phyloP scores from a whole-genome alignment of 2,888 invertebrate species.

The Zootermopsis nevadensis region DNA sequence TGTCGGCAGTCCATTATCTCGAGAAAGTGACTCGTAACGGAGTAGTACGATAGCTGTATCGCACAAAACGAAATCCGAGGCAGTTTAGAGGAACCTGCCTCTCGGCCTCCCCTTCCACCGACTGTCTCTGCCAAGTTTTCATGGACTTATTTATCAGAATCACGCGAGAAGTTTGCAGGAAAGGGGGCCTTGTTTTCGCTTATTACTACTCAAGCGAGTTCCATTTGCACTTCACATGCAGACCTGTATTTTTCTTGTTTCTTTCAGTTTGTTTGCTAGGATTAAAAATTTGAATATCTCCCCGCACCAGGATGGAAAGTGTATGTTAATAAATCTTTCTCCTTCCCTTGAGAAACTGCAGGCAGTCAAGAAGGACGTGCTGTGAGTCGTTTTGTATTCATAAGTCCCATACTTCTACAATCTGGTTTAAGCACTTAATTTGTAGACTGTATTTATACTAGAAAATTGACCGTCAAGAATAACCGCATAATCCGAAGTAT shows the following conservation, averaged over 20 bases:
- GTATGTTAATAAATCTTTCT: neutral
- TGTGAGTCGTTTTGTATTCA: neutral
- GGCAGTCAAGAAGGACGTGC: neutral
- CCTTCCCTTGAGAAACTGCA: neutral
- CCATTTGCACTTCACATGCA: neutral
- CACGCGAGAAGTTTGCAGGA: neutral
- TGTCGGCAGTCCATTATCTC: neutral
- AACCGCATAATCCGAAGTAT: no score
- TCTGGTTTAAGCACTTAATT: neutral
- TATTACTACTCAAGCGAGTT: neutral
- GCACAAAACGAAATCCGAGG: neutral
- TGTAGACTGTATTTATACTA: no score
- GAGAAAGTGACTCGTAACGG: neutral
- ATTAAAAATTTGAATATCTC: slow-evolving; percentile 16
- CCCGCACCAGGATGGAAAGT: neutral
- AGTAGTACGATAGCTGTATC: neutral
- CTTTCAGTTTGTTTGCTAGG: neutral
- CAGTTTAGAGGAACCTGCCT: neutral
- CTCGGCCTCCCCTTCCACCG: neutral
- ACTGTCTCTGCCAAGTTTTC: neutral
- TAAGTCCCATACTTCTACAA: neutral
- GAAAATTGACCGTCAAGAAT: no score
- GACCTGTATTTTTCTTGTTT: neutral
- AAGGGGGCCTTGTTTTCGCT: slow-evolving; percentile 3
- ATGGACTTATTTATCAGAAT: slow-evolving; percentile 2